Conservation (phyloP, 2,888 invertebrate species). For the Colostygia pectinataria region DNA sequence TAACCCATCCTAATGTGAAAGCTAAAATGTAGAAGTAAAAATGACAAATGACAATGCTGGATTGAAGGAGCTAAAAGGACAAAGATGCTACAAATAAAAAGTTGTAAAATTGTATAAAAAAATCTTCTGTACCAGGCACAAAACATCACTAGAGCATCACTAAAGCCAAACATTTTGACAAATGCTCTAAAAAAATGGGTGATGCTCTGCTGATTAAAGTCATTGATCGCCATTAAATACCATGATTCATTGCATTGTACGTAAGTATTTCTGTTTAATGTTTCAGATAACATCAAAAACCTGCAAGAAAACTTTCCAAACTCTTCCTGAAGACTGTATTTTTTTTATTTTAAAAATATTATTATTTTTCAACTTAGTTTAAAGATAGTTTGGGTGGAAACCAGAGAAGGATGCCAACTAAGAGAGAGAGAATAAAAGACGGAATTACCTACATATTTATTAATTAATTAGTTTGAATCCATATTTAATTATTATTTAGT, state of each 20-base stretch:
- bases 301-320: constrained; percentile 76
- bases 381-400: constrained; percentile 50
- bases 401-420: constrained; percentile 66
- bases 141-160: too few relatives aligned
- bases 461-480: constrained; percentile 67
- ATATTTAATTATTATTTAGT: constrained; percentile 46
- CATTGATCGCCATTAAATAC: too few relatives aligned
- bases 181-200: too few relatives aligned
- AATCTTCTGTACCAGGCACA: too few relatives aligned
- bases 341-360: constrained; percentile 54
- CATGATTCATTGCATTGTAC: neutral
- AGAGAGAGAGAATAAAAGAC: constrained; percentile 80
- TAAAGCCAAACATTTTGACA: too few relatives aligned
- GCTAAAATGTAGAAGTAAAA: too few relatives aligned
- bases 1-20: too few relatives aligned
- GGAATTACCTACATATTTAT: constrained; percentile 62
- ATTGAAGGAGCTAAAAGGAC: too few relatives aligned
- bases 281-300: constrained; percentile 74
- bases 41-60: too few relatives aligned
- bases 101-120: too few relatives aligned
- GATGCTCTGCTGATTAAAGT: too few relatives aligned
- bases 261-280: constrained; percentile 42
- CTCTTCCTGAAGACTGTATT: constrained; percentile 79
- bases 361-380: constrained; percentile 56
- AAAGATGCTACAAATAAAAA: too few relatives aligned